A percentile compares a stretch with the other conserved stretches of the same genome.
Evolutionary conservation across 2,888 invertebrate genomes (phyloP).

Genomic region (Netelia virgata): DNA sequence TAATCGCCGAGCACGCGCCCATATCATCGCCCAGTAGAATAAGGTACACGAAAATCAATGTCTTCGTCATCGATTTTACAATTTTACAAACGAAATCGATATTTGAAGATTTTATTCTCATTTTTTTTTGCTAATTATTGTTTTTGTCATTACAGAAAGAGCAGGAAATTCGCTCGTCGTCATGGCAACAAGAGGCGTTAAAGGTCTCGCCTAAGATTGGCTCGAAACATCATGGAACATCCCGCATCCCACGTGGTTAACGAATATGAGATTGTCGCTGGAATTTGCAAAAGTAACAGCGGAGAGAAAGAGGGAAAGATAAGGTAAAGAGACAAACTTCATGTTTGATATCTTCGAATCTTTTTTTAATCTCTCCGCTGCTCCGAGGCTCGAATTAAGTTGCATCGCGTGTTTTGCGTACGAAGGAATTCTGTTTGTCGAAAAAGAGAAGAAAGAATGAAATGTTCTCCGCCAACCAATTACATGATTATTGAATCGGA

Average conservation of each 20-base stretch:
- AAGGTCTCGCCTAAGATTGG: conserved; percentile 52
- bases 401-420: conserved; percentile 14
- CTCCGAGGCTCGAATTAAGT: conserved; percentile 50
- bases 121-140: background rate
- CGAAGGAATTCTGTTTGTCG: background rate
- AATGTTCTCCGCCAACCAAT: conserved; percentile 25
- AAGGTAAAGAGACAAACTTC: conserved; percentile 48
- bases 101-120: background rate
- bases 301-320: conserved; percentile 12
- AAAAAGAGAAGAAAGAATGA: conserved; percentile 23
- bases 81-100: no score
- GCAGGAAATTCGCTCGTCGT: conserved; percentile 81
- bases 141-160: conserved; percentile 77
- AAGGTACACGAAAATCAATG: conserved; percentile 74
- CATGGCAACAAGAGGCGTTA: conserved; percentile 83
- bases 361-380: conserved; percentile 47
- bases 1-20: conserved; percentile 89
- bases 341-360: conserved; percentile 61
- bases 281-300: conserved; percentile 37
- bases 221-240: conserved; percentile 39
- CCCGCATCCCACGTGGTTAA: conserved; percentile 44
- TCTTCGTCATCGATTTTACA: no score
- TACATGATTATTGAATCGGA: conserved; percentile 7
- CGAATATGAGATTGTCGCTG: conserved; percentile 28
- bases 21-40: conserved; percentile 83